Evolutionary conservation across 2,113 vertebrate species (phyloP), one percentile per base, ranked within the genome.

Genomic region (Cyprinodon tularosa): DNA sequence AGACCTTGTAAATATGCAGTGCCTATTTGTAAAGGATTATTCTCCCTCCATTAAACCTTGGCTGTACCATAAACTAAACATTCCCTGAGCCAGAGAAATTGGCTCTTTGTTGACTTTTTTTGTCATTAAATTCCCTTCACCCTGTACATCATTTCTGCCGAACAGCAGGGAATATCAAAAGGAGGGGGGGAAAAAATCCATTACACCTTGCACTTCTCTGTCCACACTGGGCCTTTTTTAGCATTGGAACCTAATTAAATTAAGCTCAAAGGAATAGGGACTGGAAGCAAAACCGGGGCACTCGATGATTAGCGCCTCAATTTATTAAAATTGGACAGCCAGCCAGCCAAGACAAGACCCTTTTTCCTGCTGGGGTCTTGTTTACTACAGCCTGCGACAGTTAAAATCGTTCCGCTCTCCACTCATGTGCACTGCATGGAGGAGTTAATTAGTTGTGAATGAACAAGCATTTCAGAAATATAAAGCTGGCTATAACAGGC

Each of bases 161-260:
- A 84, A 66, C 84, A 89, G 87, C 77, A 50, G 45, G 73, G 61
- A 88, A 88, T 82, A 90, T 84, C 66, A 82, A 82, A 66, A 39
- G 37, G 50, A 68, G 69, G 42, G 36, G 20, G 29, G 37, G 61
- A 78, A 75, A 83, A 90, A 91, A 91, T 91, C 89, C 88, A 92
- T 91, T 90, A 87, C 78, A 86, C 79, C 76, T 89, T 84, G 75
- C 84, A 85, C 86, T 81, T 81, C 71, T 83, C 71, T 77, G 84
- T 80, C 72, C 63, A 62, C 82, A 84, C 87, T 65, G 81, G 64
- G 76, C 81, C 84, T 84, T 87, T 42, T 88, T 88, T 86, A 84
- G 86, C 76, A 75, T 80, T 77, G 77, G 86, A 83, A 92, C 83
- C 92, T 90, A 91, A 93, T 93, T 92, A 92, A 90, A 93, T 92